Base-by-base conservation (phyloP, 2,113 vertebrate species). In the Chionodraco myersi region DNA sequence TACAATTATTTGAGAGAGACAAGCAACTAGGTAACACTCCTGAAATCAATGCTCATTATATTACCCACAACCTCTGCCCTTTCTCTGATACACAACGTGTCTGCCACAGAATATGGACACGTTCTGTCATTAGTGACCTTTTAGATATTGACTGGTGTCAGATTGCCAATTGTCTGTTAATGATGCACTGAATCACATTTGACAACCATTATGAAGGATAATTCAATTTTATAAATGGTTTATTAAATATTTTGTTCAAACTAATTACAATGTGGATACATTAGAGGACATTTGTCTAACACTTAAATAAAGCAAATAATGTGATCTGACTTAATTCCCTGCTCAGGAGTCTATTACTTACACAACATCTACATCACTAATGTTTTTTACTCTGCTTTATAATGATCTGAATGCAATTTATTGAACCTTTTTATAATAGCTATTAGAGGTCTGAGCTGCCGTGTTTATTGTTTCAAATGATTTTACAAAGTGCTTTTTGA, bases 1-100 rank as follows among this genome's bases (percentile, higher is more conserved):
- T 87, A 60, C 79, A 86, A 69, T 84, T 70, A 80, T 88, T 76
- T 72, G 61, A 79, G 67, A 73, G 86, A 87, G 77, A 90, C 83
- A 77, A 75, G 87, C 74, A 86, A 85, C 88, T 86, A 68, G 76
- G 67, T 72, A 72, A 67, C 74, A 61, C 76, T 80, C 68, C 65
- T 81, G 79, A 72, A 90, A 83, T 87, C 83, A 74, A 83, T 84
- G 56, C 79, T 79, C 77, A 87, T 86, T 83, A 72, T 83, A 83
- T 86, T 85, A 73, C 66, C 66, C 47, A n/a, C 56, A 76, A 57
- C 52, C 65, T 23, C 44, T 58, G 23, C 61, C 77, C 64, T 77
- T 36, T 79, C 56, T 47, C 48, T 51, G 60, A 65, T 41, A 21
- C 44, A 57, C 84, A 78, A 30, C 80, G 61, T 72, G 67, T 58